These are phyloP conservation scores for Andrena chrysosceles DNA, from an alignment of 2,888 invertebrate species.

Conservation along the genomic window DNA sequence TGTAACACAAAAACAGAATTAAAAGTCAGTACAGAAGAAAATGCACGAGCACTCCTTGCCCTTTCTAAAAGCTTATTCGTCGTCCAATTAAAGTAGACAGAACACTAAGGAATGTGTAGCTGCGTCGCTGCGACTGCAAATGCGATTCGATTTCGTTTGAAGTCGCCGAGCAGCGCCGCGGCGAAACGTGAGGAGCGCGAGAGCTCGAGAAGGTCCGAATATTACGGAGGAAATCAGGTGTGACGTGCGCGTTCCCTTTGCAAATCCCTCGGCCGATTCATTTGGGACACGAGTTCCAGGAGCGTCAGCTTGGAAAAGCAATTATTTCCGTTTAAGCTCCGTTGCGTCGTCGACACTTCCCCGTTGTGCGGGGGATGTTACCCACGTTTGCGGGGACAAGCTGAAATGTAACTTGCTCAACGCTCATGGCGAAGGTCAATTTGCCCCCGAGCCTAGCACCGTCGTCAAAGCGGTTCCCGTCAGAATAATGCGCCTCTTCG, in stretches of 20 bases:
- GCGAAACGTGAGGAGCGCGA: background rate
- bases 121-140: background rate
- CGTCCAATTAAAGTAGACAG: background rate
- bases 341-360: constrained; percentile 43
- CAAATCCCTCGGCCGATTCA: constrained; percentile 46
- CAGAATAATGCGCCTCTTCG: constrained; percentile 62
- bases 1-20: too few relatives aligned
- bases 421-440: constrained; percentile 68
- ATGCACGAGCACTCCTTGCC: too few relatives aligned
- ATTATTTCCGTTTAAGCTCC: constrained; percentile 65
- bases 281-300: constrained; percentile 38
- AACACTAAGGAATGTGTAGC: background rate
- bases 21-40: too few relatives aligned
- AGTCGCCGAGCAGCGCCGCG: background rate
- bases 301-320: constrained; percentile 64
- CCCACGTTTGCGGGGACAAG: constrained; percentile 21
- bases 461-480: constrained; percentile 67
- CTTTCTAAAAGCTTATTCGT: background rate
- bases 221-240: constrained; percentile 42
- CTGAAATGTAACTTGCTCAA: constrained; percentile 62
- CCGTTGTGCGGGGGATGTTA: background rate
- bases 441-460: constrained; percentile 64
- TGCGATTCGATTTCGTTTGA: constrained; percentile 30
- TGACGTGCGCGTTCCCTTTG: constrained; percentile 43
- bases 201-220: constrained; percentile 22